Conservation (phyloP, 2,113 vertebrate genomes). For the Polyodon spathula region DNA sequence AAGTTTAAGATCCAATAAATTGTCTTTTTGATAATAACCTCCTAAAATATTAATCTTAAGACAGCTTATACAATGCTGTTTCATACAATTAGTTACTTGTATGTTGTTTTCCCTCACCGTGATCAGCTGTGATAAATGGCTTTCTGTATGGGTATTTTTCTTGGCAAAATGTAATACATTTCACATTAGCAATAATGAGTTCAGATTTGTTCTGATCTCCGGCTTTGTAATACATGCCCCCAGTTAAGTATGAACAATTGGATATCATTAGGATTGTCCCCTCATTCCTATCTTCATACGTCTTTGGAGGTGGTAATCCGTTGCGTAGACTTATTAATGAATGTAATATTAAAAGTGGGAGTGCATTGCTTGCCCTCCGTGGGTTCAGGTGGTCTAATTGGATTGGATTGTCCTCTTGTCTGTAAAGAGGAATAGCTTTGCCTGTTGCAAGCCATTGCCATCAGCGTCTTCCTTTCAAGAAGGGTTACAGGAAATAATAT, state of each 20-base stretch:
- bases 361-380: constrained; percentile 60
- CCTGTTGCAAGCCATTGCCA: constrained; percentile 44
- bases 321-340: constrained; percentile 72
- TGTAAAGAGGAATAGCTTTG: constrained; percentile 61
- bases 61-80: not conserved
- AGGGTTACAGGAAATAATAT: not conserved
- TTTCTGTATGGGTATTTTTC: constrained; percentile 67
- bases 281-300: constrained; percentile 52
- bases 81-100: not conserved
- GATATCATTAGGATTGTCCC: constrained; percentile 57
- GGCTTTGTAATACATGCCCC: constrained; percentile 39
- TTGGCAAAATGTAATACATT: constrained; percentile 68
- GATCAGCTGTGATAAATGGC: constrained; percentile 26
- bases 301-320: constrained; percentile 73
- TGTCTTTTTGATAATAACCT: too few species aligned
- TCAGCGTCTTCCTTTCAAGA: not conserved
- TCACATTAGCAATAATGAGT: constrained; percentile 61
- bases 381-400: constrained; percentile 71
- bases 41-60: not conserved
- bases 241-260: constrained; percentile 58
- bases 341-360: constrained; percentile 64
- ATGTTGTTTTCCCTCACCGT: not conserved
- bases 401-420: constrained; percentile 60
- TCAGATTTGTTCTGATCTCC: constrained; percentile 23
- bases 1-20: too few species aligned